These are phyloP conservation scores for Climacteris rufus DNA, from an alignment of 2,113 vertebrate species.

Conservation along the genomic window DNA sequence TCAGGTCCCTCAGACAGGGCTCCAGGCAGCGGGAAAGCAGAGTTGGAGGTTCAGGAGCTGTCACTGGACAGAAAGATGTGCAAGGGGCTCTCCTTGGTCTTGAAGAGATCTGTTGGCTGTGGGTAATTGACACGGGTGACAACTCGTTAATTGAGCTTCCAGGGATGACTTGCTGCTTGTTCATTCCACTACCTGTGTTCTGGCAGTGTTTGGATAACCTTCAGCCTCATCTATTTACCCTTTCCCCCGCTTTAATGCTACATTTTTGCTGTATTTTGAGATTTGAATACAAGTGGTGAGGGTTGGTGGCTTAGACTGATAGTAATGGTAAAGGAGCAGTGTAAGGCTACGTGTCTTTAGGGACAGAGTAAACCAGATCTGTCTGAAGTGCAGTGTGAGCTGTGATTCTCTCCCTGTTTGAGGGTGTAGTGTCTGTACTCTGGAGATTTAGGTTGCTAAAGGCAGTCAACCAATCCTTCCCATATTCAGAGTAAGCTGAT, in stretches of 20 bases:
- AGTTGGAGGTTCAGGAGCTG: background rate
- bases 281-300: background rate
- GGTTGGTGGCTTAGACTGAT: background rate
- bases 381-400: background rate
- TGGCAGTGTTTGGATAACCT: background rate
- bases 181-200: background rate
- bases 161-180: background rate
- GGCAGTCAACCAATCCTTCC: slow-evolving; percentile 55
- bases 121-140: background rate
- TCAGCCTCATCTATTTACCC: background rate
- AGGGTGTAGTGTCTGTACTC: background rate
- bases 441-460: slow-evolving; percentile 19
- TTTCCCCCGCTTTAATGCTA: background rate
- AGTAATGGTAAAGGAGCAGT: background rate
- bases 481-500: background rate
- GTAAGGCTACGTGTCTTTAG: background rate
- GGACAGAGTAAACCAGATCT: background rate
- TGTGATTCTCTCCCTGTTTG: background rate
- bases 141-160: background rate
- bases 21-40: background rate
- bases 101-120: fast-evolving
- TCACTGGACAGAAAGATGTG: background rate
- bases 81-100: background rate
- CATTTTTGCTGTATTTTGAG: background rate
- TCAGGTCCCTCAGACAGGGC: background rate